Evolutionary conservation across 1,140 invertebrate genomes (phyloP), one percentile per base, ranked within the genome.

Genomic region (Zophobas morio): DNA sequence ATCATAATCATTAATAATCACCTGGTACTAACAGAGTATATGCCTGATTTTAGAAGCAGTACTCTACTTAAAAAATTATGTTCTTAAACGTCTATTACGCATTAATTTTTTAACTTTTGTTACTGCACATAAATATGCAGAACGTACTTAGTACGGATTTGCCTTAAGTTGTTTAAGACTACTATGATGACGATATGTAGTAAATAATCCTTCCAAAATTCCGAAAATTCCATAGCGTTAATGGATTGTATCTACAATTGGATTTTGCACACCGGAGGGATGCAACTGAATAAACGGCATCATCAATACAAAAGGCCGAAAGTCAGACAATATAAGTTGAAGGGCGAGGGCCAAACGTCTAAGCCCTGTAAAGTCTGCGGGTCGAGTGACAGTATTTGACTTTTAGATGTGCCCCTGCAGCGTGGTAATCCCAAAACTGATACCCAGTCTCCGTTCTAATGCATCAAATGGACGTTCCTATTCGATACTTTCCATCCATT

Each of bases 371-470:
- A 75, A 82, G 75, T 78, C 78, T 71, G 75, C 47, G 78, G 78
- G 79, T 79, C 76, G 81, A 79, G 76, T 77, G 78, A 79, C 79
- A 80, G 79, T 74, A 82, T 82, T 82, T 81, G 81, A 82, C 81
- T 82, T 82, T 81, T 80, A 82, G 81, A 82, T 82, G 80, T 71
- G 75, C 81, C 53, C 81, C 80, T 57, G 81, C 70, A 36, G 81
- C 6, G 80, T 5, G 42, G 53, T 74, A 74, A 74, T 74, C 72
- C 72, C 37, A 35, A 66, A 66, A 66, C 37, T 66, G 60, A 66
- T 66, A 66, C 37, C 39, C 35, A 42, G 71, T 73, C 71, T 54
- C 71, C 71, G 71, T 1, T 42, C 8, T 5, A 32, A 66, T 66
- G 60, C 37, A 66, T 66, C 39, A 66, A 66, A 66, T 40, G 37